These are phyloP conservation scores for Peromyscus aztecus DNA, from an alignment of 2,797 vertebrate species.

Conservation along the genomic window DNA sequence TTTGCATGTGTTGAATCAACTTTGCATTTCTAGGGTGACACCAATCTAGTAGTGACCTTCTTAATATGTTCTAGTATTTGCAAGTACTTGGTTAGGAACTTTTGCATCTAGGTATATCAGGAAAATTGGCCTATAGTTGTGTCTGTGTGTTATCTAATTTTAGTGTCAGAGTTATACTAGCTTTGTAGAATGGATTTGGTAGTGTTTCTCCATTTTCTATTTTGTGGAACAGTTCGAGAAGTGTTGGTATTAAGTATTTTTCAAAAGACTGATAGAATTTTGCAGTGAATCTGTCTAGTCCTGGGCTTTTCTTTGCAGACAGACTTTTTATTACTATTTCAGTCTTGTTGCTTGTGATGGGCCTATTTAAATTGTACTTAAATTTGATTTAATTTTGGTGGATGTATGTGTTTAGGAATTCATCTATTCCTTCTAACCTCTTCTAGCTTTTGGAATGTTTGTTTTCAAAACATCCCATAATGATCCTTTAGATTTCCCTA, in stretches of 20 bases:
- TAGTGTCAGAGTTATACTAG: not conserved
- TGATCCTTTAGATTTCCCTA: not conserved
- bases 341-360: not conserved
- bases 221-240: not conserved
- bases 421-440: not conserved
- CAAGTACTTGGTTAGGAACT: not conserved
- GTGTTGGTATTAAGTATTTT: not conserved
- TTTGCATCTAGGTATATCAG: not conserved
- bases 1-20: not conserved
- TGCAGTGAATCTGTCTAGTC: not conserved
- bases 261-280: not conserved
- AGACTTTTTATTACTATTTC: not conserved
- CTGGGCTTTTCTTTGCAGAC: not conserved
- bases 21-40: not conserved
- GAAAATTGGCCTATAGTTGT: not conserved
- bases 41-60: not conserved
- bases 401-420: not conserved
- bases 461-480: not conserved
- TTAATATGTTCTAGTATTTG: not conserved
- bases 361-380: not conserved
- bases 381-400: not conserved
- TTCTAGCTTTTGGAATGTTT: not conserved
- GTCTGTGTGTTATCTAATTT: not conserved
- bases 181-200: not conserved
- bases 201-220: not conserved